Evolutionary conservation across 2,888 invertebrate species (phyloP).

Genomic region (Steromphala cineraria): DNA sequence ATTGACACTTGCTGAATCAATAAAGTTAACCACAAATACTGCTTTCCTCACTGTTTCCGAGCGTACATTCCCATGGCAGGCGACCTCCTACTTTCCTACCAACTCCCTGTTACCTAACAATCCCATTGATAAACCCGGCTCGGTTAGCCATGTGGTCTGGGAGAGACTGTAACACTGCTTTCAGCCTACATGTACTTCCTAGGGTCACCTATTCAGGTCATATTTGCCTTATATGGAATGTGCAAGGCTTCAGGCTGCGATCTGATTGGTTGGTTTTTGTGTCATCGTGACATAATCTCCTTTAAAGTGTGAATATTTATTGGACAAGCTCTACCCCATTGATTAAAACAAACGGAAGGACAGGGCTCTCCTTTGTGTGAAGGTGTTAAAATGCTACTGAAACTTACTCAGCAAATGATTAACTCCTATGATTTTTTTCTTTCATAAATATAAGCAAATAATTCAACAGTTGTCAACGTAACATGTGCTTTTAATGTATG

Average conservation of each 20-base stretch:
- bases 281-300: not conserved
- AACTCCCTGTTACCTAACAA: not conserved
- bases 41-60: not conserved
- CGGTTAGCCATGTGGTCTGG: not conserved
- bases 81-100: not conserved
- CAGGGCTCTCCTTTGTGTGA: not conserved
- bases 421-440: too few species aligned
- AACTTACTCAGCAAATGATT: too few species aligned
- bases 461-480: too few species aligned
- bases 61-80: not conserved
- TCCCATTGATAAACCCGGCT: not conserved
- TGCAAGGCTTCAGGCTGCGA: not conserved
- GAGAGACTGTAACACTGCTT: not conserved
- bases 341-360: not conserved
- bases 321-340: not conserved
- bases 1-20: too few species aligned
- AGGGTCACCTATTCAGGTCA: not conserved
- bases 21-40: not conserved
- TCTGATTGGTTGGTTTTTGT: not conserved
- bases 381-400: too few species aligned
- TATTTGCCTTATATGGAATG: not conserved
- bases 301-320: not conserved
- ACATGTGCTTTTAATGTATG: too few species aligned
- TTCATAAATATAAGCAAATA: too few species aligned
- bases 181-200: slow-evolving; percentile 1